phyloP scores from a whole-genome alignment of 2,888 invertebrate species.

The Erebia epiphron region DNA sequence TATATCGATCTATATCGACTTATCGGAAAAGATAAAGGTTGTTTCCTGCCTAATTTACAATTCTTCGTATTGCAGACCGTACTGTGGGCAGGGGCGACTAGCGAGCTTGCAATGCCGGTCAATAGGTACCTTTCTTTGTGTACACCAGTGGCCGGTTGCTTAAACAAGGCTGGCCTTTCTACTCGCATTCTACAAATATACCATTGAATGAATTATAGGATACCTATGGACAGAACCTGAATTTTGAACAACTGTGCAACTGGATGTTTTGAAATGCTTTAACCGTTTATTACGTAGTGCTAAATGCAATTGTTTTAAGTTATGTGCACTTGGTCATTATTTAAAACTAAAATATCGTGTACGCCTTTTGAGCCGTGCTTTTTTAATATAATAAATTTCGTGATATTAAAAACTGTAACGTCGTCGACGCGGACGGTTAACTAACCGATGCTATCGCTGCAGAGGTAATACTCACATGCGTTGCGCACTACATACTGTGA shows the following conservation, averaged over 20 bases:
- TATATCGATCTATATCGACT: too few species aligned
- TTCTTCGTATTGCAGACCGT: neutral
- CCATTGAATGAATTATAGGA: constrained; percentile 41
- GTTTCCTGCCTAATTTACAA: neutral
- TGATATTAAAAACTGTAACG: constrained; percentile 33
- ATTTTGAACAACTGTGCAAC: constrained; percentile 36
- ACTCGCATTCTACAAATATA: constrained; percentile 45
- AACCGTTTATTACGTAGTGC: constrained; percentile 21
- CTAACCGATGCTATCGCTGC: constrained; percentile 43
- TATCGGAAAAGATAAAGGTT: neutral
- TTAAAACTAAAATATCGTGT: constrained; percentile 29
- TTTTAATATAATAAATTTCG: constrained; percentile 25
- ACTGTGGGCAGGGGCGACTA: constrained; percentile 6
- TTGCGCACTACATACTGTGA: constrained; percentile 69
- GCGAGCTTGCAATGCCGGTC: constrained; percentile 30
- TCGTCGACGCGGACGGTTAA: constrained; percentile 31
- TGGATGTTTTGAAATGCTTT: constrained; percentile 34
- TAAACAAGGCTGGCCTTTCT: constrained; percentile 49
- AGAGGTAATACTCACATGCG: constrained; percentile 45
- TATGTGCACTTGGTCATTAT: constrained; percentile 16
- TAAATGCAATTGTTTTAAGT: constrained; percentile 18
- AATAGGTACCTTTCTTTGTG: constrained; percentile 49
- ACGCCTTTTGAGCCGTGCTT: constrained; percentile 14
- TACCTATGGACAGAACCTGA: constrained; percentile 37
- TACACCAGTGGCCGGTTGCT: constrained; percentile 40